Evolutionary conservation across 2,888 invertebrate species (phyloP).

Genomic region (Dromius quadrimaculatus): DNA sequence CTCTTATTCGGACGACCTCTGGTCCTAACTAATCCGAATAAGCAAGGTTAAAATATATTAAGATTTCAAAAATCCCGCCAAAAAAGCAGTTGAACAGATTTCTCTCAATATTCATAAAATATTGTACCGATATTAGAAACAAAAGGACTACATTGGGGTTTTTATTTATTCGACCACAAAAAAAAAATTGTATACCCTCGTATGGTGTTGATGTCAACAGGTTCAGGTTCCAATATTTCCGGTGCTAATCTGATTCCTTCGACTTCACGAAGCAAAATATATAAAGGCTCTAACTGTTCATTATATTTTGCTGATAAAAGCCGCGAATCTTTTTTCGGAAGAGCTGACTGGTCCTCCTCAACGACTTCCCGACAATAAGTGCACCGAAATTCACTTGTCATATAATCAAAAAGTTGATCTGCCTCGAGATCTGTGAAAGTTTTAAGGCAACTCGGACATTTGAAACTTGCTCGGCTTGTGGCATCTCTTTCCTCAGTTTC

Average conservation of each 20-base stretch:
- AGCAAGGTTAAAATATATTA: too few species aligned
- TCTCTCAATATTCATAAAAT: too few species aligned
- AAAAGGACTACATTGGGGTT: too few species aligned
- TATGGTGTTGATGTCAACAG: slow-evolving; percentile 88
- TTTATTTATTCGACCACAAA: too few species aligned
- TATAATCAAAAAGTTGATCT: slow-evolving; percentile 88
- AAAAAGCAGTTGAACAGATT: too few species aligned
- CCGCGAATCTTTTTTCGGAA: slow-evolving; percentile 93
- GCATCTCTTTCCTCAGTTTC: slow-evolving; percentile 96
- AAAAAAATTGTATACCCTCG: slow-evolving; percentile 71
- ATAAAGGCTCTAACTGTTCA: slow-evolving; percentile 92
- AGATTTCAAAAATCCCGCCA: too few species aligned
- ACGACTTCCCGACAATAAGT: slow-evolving; percentile 91
- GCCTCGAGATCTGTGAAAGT: slow-evolving; percentile 97
- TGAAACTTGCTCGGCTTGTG: slow-evolving; percentile 94
- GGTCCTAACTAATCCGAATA: too few species aligned
- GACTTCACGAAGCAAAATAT: slow-evolving; percentile 87
- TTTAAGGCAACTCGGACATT: slow-evolving; percentile 90
- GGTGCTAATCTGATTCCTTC: slow-evolving; percentile 94
- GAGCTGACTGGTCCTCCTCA: slow-evolving; percentile 93
- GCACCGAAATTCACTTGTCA: slow-evolving; percentile 88
- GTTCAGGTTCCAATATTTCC: slow-evolving; percentile 94
- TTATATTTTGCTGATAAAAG: slow-evolving; percentile 92
- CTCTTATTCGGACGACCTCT: too few species aligned
- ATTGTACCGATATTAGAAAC: too few species aligned